Evolutionary conservation across 1,140 invertebrate species (phyloP).

Genomic region (Tyrophagus putrescentiae): DNA sequence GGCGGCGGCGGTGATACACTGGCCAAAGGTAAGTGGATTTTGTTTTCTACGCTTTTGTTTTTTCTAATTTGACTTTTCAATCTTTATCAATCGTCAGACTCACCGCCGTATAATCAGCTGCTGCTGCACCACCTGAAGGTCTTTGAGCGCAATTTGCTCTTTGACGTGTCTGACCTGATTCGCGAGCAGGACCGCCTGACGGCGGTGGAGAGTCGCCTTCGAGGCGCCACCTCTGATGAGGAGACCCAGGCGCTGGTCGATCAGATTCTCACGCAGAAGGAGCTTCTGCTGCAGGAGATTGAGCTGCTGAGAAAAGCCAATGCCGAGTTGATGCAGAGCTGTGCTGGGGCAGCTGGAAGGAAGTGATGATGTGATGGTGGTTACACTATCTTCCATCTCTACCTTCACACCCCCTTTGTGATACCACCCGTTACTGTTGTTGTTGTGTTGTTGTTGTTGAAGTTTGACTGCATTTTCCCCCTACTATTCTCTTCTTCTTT

Average conservation of each 20-base stretch:
- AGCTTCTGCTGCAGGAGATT: slow-evolving; percentile 2
- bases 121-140: slow-evolving; percentile 8
- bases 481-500: no score
- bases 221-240: neutral
- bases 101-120: neutral
- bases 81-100: neutral
- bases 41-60: neutral
- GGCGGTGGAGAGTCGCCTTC: neutral
- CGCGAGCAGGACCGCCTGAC: slow-evolving; percentile 8
- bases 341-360: no score
- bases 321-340: slow-evolving; percentile 3
- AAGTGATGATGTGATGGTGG: no score
- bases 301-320: slow-evolving; percentile 8
- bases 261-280: slow-evolving; percentile 9
- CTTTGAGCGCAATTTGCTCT: slow-evolving; percentile 9
- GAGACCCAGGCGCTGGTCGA: slow-evolving; percentile 7
- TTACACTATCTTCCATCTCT: no score
- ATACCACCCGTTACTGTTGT: no score
- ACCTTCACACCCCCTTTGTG: no score
- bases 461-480: no score
- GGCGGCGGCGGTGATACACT: neutral
- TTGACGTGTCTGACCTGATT: slow-evolving; percentile 11
- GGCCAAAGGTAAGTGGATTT: neutral
- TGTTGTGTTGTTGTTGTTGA: no score
- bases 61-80: slow-evolving; percentile 3